Conservation (phyloP, 2,888 invertebrate genomes). For the Acanthosepion lycidas region DNA sequence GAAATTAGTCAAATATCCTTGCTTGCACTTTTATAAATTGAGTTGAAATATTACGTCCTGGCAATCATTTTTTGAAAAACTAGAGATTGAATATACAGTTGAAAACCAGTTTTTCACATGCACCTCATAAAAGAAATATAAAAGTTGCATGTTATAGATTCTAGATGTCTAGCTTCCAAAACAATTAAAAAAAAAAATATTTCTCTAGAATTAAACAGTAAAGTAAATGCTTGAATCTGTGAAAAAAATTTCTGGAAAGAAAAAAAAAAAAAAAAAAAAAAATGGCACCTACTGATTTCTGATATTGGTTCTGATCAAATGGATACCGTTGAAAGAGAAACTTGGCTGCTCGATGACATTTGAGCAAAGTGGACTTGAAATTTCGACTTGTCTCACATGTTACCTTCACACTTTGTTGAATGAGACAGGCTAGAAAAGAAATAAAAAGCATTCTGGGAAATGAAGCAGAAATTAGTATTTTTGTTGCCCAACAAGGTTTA, state of each 20-base stretch:
- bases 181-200: background rate
- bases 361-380: slow-evolving; percentile 66
- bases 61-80: too few relatives aligned
- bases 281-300: background rate
- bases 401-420: slow-evolving; percentile 71
- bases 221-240: background rate
- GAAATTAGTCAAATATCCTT: too few relatives aligned
- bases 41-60: too few relatives aligned
- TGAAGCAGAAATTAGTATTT: background rate
- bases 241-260: too few relatives aligned
- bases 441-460: background rate
- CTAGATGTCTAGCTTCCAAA: too few relatives aligned
- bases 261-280: background rate
- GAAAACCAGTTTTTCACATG: too few relatives aligned
- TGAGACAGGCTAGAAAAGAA: slow-evolving; percentile 63
- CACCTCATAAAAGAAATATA: too few relatives aligned
- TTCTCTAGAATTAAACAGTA: background rate
- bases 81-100: too few relatives aligned
- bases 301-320: background rate
- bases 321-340: slow-evolving; percentile 51
- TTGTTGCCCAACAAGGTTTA: background rate
- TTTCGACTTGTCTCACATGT: slow-evolving; percentile 70
- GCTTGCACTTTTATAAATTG: too few relatives aligned
- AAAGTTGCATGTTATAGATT: too few relatives aligned
- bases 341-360: slow-evolving; percentile 65